These are phyloP conservation scores for Ichneumoninae sp. DNA, from an alignment of 2,888 invertebrate species.

Conservation along the genomic window DNA sequence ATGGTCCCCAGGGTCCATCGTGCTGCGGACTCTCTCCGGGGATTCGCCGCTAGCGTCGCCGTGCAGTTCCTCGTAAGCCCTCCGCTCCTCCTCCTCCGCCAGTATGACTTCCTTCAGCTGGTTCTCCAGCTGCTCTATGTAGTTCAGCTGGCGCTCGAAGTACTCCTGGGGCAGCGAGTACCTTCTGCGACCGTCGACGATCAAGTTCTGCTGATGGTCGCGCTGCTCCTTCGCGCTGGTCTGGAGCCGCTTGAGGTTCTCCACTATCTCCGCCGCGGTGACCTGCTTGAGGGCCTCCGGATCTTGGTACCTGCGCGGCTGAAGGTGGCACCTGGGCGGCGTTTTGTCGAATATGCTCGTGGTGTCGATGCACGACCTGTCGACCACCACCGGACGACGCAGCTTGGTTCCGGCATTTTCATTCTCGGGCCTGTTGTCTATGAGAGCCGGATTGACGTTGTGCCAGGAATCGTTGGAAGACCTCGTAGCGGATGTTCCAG, in stretches of 20 bases:
- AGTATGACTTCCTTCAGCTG: conserved; percentile 78
- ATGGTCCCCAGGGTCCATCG: conserved; percentile 29
- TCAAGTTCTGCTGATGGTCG: conserved; percentile 70
- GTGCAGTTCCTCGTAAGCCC: conserved; percentile 72
- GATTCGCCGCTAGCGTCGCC: conserved; percentile 57
- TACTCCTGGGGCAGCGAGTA: conserved; percentile 76
- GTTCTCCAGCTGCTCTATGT: conserved; percentile 78
- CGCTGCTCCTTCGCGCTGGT: conserved; percentile 66
- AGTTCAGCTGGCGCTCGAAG: conserved; percentile 76
- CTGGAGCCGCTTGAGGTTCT: conserved; percentile 77
- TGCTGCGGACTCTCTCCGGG: conserved; percentile 29
- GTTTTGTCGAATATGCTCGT: conserved; percentile 81
- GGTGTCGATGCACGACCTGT: conserved; percentile 81
- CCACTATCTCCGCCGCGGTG: conserved; percentile 75
- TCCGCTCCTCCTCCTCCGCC: conserved; percentile 77
- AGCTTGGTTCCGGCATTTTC: conserved; percentile 59
- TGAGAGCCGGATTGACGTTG: conserved; percentile 80
- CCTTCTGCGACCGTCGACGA: conserved; percentile 68
- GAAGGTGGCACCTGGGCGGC: conserved; percentile 72
- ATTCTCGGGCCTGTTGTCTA: conserved; percentile 76
- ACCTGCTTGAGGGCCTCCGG: conserved; percentile 72
- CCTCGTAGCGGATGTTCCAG: conserved; percentile 56
- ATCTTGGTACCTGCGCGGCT: conserved; percentile 69
- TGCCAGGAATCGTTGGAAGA: conserved; percentile 72
- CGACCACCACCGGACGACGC: conserved; percentile 76